Base-by-base conservation (phyloP, 2,113 vertebrate genomes). In the Psettodes erumei region DNA sequence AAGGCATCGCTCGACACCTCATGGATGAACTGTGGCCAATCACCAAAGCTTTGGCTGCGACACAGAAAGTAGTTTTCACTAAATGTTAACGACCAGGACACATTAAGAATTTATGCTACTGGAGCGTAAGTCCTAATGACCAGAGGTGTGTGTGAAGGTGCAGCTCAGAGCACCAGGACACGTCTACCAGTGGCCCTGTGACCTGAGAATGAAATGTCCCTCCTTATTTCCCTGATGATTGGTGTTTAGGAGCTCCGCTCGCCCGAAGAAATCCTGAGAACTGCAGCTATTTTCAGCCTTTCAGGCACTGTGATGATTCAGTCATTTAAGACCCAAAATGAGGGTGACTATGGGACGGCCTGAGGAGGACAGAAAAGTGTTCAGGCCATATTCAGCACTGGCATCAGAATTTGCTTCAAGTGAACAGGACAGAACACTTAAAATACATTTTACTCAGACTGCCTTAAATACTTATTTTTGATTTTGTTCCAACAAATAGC, bases 301-400 rank as follows among this genome's bases (percentile, higher is more conserved):
- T 48, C 75, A 79, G 79, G 79, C 56, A 7, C 37, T 35, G 61
- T 47, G 54, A 68, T 56, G 60, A 54, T 62, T 87, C 40, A 70
- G 50, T 81, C 84, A 80, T 92, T 90, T 42, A 82, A 71, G 38
- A 59, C 11, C 27, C 27, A 48, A 63, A 85, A 50, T 37, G 54
- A 66, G 47, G 63, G 8, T 54, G 60, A 74, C 21, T 5, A 4
- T 38, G 40, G 30, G 38, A 23, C 6, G 27, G 30, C 54, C 54
- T 28, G 16, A 30, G 51, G 45, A 59, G 51, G 67, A 32, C 7
- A 16, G 28, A 33, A 27, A 38, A 21, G 55, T 9, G 11, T 56
- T 74, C 35, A 45, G 50, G 18, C 45, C 37, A 64, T 80, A 63
- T 76, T 13, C 25, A 61, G n/a, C 27, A 21, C 3, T 21, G n/a